Percentiles rank a stretch among this genome's conserved stretches.
phyloP scores from a whole-genome alignment of 2,888 invertebrate genomes.

The Sabatieria punctata region DNA sequence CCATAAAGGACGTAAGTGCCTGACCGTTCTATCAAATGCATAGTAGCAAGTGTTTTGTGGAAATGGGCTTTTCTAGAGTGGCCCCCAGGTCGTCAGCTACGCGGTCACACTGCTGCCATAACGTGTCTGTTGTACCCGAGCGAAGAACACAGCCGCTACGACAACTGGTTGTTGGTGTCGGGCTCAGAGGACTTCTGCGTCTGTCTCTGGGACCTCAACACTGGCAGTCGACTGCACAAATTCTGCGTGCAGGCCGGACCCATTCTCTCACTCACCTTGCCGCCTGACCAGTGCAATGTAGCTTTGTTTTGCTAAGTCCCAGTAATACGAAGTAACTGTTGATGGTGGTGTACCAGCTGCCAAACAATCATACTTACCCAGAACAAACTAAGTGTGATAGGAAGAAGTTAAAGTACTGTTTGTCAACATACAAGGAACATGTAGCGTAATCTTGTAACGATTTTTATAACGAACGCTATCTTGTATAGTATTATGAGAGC shows the following conservation, averaged over 20 bases:
- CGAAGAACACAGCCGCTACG: conserved; percentile 63
- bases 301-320: conserved; percentile 16
- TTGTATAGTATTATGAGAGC: not conserved
- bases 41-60: too few relatives aligned
- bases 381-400: too few relatives aligned
- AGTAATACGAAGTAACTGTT: too few relatives aligned
- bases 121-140: conserved; percentile 88
- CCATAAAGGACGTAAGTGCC: too few relatives aligned
- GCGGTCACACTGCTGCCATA: conserved; percentile 78
- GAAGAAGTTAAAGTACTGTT: too few relatives aligned
- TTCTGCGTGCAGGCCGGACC: conserved; percentile 97
- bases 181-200: conserved; percentile 96
- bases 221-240: conserved; percentile 67
- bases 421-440: too few relatives aligned
- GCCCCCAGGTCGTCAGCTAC: conserved; percentile 33
- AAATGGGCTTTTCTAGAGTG: too few relatives aligned
- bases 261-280: conserved; percentile 78
- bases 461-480: not conserved
- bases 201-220: conserved; percentile 83
- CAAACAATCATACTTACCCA: too few relatives aligned
- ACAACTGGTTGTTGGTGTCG: conserved; percentile 69
- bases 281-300: conserved; percentile 58
- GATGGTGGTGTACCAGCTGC: too few relatives aligned
- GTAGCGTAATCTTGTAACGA: not conserved
- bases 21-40: too few relatives aligned